Base-by-base conservation (phyloP, 1,140 invertebrate species). In the Halesus radiatus region DNA sequence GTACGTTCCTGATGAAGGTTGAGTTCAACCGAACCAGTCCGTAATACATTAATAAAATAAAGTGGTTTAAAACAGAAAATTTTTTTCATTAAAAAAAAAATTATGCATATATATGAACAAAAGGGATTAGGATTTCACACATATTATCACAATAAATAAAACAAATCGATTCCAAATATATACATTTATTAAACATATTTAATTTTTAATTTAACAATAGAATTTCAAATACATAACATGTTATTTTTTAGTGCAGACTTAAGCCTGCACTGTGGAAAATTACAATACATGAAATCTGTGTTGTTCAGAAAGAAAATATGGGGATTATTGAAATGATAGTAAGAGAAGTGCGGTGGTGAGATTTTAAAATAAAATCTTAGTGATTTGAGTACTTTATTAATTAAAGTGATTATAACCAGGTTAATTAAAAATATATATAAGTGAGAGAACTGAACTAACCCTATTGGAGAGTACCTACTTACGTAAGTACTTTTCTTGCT, bases 131-230 rank as follows among this genome's bases (percentile, higher is more conserved):
- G 37, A 23, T 6, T 64, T 64, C 18, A 64, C 18, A 54, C 10
- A 64, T 23, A 64, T 64, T 23, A 64, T 64, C 18, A 26, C 8
- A 64, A 56, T 70, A 68, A 79, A 50, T 79, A 73, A 79, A 79
- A 79, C 68, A 82, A 70, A 76, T 45, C 52, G 72, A 74, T 68
- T 84, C 80, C 80, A 84, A 82, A 84, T 84, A 82, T 80, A 84
- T 84, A 82, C 83, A 84, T 84, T 84, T 84, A 84, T 81, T 84
- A 84, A 81, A 84, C 81, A 84, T 80, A 80, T 84, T 83, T 82
- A 53, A 76, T 78, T 79, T 45, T 79, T 83, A 79, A 81, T 83
- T 79, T 82, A 84, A 84, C 83, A 84, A 84, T 84, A 84, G 68
- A 84, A 84, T 84, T 84, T 84, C 78, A 84, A 84, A 84, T 81